These are phyloP conservation scores for Halcyon malimbica DNA, from an alignment of 2,113 vertebrate species.

Conservation along the genomic window DNA sequence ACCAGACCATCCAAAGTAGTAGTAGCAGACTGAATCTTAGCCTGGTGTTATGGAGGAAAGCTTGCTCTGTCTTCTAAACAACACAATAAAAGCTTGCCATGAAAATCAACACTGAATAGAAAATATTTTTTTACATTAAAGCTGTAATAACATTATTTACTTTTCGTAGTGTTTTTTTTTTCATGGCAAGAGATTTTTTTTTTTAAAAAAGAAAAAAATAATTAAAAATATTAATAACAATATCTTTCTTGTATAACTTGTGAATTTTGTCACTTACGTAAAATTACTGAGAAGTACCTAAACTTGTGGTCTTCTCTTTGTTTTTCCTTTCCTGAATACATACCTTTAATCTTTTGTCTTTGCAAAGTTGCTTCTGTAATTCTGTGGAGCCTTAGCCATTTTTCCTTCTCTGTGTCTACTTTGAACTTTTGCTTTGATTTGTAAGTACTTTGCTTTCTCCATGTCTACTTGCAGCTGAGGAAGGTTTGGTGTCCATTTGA, in stretches of 20 bases:
- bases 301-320: background rate
- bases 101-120: background rate
- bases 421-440: background rate
- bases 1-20: background rate
- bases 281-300: background rate
- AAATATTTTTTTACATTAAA: background rate
- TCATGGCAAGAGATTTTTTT: background rate
- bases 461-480: background rate
- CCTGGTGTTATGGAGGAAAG: background rate
- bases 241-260: background rate
- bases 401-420: background rate
- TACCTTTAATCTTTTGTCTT: background rate
- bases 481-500: background rate
- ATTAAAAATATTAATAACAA: no score
- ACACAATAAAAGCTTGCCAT: background rate
- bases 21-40: background rate
- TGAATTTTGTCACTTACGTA: background rate
- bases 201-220: no score
- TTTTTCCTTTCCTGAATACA: background rate
- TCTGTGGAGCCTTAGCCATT: background rate
- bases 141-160: background rate
- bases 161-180: background rate
- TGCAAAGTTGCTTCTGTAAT: background rate
- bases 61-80: background rate
- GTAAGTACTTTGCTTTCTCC: background rate